Evolutionary conservation across 2,113 vertebrate genomes (phyloP).

Genomic region (Leptocoma aspasia): DNA sequence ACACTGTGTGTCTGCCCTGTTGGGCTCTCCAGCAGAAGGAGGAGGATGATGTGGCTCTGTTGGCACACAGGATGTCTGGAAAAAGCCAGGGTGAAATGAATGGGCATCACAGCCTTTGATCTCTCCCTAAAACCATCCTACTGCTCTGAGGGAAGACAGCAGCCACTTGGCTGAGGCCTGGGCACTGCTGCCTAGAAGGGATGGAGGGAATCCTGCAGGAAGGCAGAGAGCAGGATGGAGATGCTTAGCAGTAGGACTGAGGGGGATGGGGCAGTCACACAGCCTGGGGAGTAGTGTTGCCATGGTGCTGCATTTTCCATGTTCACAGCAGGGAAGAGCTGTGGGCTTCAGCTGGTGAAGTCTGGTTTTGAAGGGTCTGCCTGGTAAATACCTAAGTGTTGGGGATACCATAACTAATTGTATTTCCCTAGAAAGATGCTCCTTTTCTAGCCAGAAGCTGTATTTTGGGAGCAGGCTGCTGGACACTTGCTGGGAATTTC

Average conservation of each 20-base stretch:
- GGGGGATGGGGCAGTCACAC: background rate
- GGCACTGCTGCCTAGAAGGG: background rate
- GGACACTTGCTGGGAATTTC: background rate
- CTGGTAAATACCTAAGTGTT: background rate
- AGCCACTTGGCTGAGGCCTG: background rate
- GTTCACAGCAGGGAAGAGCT: background rate
- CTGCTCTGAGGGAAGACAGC: background rate
- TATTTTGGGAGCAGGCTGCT: background rate
- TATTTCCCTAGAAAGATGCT: background rate
- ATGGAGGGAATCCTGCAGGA: background rate
- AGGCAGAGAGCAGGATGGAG: background rate
- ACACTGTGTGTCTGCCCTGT: fast-evolving
- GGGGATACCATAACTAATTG: background rate
- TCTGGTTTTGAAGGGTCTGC: background rate
- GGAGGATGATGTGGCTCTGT: background rate
- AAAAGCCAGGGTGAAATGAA: background rate
- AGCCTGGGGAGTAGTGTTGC: background rate
- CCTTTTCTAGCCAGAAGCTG: background rate
- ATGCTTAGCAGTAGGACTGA: background rate
- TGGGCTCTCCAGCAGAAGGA: background rate
- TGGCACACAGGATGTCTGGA: background rate
- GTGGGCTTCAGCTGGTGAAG: background rate
- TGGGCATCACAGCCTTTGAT: background rate
- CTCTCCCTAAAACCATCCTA: background rate
- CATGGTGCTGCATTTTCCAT: background rate